A percentile compares a stretch with the other conserved stretches of the same genome.
Conservation (phyloP, 2,797 vertebrate genomes). For the Chrysocyon brachyurus region DNA sequence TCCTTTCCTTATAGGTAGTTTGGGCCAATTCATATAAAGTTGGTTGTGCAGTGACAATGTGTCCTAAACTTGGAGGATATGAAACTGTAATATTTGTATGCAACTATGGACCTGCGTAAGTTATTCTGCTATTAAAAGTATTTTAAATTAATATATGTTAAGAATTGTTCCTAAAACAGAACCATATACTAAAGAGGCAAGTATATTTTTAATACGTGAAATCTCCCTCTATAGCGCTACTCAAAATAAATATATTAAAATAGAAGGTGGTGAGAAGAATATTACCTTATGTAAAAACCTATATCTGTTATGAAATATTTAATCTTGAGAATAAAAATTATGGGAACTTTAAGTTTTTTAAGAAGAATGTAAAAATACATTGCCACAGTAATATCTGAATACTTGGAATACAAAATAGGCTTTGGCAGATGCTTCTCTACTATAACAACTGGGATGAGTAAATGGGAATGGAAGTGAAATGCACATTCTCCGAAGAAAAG, state of each 20-base stretch:
- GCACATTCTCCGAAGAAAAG: neutral
- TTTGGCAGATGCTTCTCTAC: neutral
- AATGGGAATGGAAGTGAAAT: neutral
- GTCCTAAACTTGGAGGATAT: neutral
- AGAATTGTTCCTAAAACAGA: slow-evolving; percentile 7
- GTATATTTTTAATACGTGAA: neutral
- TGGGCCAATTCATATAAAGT: slow-evolving; percentile 87
- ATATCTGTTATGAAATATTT: neutral
- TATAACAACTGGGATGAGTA: neutral
- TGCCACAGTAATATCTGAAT: neutral
- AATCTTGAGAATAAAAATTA: slow-evolving; percentile 11
- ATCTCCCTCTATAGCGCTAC: neutral
- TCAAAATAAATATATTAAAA: slow-evolving; percentile 42
- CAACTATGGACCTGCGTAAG: slow-evolving; percentile 83
- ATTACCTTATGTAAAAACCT: neutral
- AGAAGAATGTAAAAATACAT: slow-evolving; percentile 37
- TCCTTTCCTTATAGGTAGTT: slow-evolving; percentile 85
- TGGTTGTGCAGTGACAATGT: slow-evolving; percentile 86
- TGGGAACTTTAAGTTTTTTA: neutral
- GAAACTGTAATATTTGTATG: slow-evolving; percentile 63
- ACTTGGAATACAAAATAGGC: neutral
- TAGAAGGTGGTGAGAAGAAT: neutral
- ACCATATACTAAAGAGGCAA: neutral
- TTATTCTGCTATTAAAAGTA: slow-evolving; percentile 61
- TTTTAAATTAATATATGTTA: slow-evolving; percentile 43